Evolutionary conservation across 2,113 vertebrate genomes (phyloP), one percentile per base, ranked within the genome.

Genomic region (Peromyscus maniculatus): DNA sequence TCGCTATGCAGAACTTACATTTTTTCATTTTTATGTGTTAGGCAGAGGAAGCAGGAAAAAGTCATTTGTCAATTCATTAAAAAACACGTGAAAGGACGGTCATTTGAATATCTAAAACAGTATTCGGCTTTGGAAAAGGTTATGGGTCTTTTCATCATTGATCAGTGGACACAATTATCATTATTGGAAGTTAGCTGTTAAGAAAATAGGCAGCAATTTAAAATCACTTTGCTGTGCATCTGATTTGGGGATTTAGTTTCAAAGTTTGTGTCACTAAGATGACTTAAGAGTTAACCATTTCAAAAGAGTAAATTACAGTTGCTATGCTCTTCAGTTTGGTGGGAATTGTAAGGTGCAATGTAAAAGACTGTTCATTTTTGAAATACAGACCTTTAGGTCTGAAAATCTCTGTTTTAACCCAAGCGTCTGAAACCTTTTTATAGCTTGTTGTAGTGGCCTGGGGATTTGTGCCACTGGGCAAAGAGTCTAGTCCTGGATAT

Each of bases 1-100:
- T 94, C 86, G 96, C 92, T 96, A 94, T 84, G 87, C n/a, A 95
- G 64, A 96, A 94, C 95, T 96, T 96, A 59, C 83, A 93, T 96
- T 82, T 97, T 96, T 97, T 96, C 57, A 97, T 89, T 96, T 97
- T 95, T 93, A 82, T 83, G 52, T 90, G 64, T 92, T 93, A 69
- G 52, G 59, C 55, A 91, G 89, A 95, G 39, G 67, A 84, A 97
- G 36, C 64, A 95, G 75, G 84, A 72, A 92, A 88, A 94, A 83
- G 33, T 39, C 36, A 93, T 92, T 97, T 92, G 43, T 94, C 10
- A 66, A 55, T 93, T 97, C 36, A 69, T 96, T 87, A 55, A 93
- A 91, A 83, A 12, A 1, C 62, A 87, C 94, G 78, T 94, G 83
- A 96, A 69, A 59, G 49, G 69, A 93, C 55, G n/a, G n/a, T 12